These are phyloP conservation scores for Mesocentrotus franciscanus DNA, from an alignment of 53 echinoderm and acorn worm genomes.

Conservation along the genomic window DNA sequence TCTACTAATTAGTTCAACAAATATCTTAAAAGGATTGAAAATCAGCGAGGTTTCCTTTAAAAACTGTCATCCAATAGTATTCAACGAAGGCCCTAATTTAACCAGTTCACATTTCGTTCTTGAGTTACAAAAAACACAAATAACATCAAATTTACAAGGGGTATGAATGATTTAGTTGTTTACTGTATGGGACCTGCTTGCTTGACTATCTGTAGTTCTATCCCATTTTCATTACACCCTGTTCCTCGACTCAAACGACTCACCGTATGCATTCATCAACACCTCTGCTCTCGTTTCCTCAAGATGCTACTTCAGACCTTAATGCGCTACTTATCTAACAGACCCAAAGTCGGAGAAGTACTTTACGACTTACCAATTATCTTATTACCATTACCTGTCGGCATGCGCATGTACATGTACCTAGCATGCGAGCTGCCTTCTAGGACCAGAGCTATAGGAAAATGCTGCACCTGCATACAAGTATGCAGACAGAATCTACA, in stretches of 20 bases:
- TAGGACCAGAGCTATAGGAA: background rate
- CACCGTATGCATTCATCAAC: background rate
- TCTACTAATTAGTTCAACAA: background rate
- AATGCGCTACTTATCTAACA: background rate
- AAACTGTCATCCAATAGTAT: no score
- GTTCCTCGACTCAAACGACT: background rate
- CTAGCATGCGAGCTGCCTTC: background rate
- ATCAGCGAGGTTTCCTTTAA: no score
- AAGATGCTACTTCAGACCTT: background rate
- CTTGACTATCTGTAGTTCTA: no score
- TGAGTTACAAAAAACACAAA: no score
- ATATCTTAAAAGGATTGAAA: no score
- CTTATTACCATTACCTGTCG: background rate
- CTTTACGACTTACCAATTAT: constrained; percentile 28
- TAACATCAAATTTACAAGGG: no score
- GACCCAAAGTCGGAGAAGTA: background rate
- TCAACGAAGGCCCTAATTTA: no score
- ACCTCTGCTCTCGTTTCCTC: background rate
- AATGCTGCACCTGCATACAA: background rate
- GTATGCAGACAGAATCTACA: background rate
- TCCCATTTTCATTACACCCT: no score
- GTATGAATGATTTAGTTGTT: no score
- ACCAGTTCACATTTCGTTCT: no score
- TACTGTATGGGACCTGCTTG: no score
- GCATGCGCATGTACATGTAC: background rate